Conservation (phyloP, 2,113 vertebrate species). For the Tenebrosternarchus preto region DNA sequence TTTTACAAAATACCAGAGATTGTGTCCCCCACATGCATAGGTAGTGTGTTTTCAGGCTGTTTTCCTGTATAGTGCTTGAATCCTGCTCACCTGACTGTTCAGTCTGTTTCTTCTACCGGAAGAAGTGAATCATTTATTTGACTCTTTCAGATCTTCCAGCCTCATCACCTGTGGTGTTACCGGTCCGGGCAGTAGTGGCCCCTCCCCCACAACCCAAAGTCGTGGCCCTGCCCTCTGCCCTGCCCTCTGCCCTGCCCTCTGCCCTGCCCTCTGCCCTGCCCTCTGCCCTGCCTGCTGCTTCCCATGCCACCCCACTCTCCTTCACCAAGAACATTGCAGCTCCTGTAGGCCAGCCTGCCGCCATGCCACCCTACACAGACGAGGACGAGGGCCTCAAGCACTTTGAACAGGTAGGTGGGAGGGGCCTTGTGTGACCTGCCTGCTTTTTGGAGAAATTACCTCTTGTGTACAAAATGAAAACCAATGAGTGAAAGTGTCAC, state of each 20-base stretch:
- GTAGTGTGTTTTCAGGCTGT: no score
- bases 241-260: no score
- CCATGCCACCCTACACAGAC: constrained; percentile 79
- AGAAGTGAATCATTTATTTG: not conserved
- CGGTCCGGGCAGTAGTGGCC: constrained; percentile 27
- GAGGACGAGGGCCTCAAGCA: constrained; percentile 97
- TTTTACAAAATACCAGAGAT: no score
- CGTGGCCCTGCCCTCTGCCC: constrained; percentile 59
- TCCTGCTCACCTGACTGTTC: not conserved
- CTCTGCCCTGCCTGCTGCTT: no score
- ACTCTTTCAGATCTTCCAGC: constrained; percentile 54
- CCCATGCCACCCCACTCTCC: constrained; percentile 48
- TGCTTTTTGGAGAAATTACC: no score
- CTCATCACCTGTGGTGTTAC: constrained; percentile 65
- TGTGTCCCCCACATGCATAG: no score
- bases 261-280: no score
- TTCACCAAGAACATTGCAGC: constrained; percentile 67
- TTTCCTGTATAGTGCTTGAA: no score
- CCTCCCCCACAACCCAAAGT: constrained; percentile 73
- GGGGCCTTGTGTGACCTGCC: not conserved
- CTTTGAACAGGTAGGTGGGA: constrained; percentile 86
- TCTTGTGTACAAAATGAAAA: no score
- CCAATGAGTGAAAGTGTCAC: no score
- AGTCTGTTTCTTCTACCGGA: not conserved
- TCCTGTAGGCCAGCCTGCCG: constrained; percentile 60